Conservation (phyloP, 2,888 invertebrate genomes). For the Drosophila buzzatii region DNA sequence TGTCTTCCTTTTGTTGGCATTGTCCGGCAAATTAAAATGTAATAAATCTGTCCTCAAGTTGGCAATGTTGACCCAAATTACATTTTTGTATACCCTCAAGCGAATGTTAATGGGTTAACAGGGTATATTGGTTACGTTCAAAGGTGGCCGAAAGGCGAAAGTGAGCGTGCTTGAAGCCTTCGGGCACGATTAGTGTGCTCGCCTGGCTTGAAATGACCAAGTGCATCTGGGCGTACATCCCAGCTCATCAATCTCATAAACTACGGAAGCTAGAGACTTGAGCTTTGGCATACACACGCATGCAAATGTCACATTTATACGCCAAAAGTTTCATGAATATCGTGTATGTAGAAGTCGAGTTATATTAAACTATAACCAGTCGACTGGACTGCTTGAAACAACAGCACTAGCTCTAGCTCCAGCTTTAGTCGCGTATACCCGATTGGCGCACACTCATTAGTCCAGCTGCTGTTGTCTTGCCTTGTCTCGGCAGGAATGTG, state of each 20-base stretch:
- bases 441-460: not conserved
- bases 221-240: not conserved
- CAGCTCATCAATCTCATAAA: not conserved
- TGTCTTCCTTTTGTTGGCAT: not conserved
- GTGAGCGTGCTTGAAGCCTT: not conserved
- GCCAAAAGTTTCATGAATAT: not conserved
- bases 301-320: rapidly evolving
- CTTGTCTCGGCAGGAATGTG: conserved; percentile 12
- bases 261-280: not conserved
- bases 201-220: not conserved
- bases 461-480: conserved; percentile 13
- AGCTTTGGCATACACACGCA: too few species aligned
- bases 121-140: not conserved
- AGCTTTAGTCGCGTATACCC: not conserved
- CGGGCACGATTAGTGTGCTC: not conserved
- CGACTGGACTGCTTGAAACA: not conserved
- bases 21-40: conserved; percentile 69
- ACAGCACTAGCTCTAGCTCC: too few species aligned
- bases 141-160: not conserved
- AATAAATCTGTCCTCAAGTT: conserved; percentile 70
- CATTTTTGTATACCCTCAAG: conserved; percentile 18
- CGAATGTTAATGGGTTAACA: not conserved
- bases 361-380: not conserved
- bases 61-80: conserved; percentile 52
- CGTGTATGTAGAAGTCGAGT: not conserved